These are phyloP conservation scores for Dendrocincla fuliginosa DNA, from an alignment of 2,797 vertebrate species.

Conservation along the genomic window DNA sequence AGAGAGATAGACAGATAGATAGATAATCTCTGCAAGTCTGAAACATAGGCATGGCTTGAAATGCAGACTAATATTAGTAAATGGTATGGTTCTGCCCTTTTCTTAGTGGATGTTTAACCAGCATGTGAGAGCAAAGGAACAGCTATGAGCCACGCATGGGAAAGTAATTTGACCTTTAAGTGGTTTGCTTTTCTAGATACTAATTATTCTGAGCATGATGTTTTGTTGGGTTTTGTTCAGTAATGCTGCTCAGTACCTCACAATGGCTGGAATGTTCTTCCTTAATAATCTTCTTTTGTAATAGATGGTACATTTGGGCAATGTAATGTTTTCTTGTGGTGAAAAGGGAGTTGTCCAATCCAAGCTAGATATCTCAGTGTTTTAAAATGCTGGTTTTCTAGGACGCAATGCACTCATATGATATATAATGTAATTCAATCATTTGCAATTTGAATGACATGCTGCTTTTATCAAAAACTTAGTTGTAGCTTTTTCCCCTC, in stretches of 20 bases:
- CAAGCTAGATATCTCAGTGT: not conserved
- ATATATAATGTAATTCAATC: not conserved
- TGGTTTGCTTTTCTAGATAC: not conserved
- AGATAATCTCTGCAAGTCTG: not conserved
- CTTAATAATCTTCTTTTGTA: not conserved
- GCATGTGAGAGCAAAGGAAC: not conserved
- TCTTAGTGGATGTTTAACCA: not conserved
- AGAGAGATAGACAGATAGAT: not conserved
- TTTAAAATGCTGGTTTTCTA: not conserved
- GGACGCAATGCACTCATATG: not conserved
- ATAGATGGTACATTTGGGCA: not conserved
- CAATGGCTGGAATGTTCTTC: not conserved
- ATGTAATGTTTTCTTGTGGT: not conserved
- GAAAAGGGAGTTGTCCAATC: not conserved
- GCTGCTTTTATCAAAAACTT: not conserved
- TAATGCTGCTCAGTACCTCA: not conserved
- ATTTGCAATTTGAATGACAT: not conserved
- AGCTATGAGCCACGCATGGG: not conserved
- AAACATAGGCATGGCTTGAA: not conserved
- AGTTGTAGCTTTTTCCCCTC: not conserved
- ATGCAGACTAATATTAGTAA: not conserved
- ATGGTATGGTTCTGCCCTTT: not conserved
- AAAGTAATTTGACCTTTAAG: not conserved
- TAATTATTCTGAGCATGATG: not conserved
- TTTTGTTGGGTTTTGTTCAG: not conserved